Evolutionary conservation across 92 coral and sea anemone genomes (phyloP).

Genomic region (Epizoanthus scotinus): DNA sequence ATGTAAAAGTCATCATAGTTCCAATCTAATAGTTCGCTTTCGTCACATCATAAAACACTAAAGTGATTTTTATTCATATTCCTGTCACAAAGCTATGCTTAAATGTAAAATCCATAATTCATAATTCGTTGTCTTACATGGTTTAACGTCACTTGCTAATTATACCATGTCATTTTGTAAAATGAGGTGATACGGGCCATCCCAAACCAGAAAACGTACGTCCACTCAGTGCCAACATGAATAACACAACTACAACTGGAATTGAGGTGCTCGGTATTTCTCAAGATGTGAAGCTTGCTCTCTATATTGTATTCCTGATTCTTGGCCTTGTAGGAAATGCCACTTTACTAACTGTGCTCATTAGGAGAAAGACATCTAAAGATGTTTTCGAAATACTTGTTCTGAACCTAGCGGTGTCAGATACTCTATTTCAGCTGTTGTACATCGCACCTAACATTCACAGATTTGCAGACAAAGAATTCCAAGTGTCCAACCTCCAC

Average conservation of each 20-base stretch:
- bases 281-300: not conserved
- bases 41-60: too few relatives aligned
- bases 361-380: not conserved
- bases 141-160: too few relatives aligned
- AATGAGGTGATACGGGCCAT: not conserved
- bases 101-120: too few relatives aligned
- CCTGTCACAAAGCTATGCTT: too few relatives aligned
- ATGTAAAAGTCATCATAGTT: too few relatives aligned
- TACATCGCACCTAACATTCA: conserved; percentile 37
- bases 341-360: conserved; percentile 4
- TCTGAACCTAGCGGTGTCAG: conserved; percentile 11
- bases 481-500: conserved; percentile 5
- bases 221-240: not conserved
- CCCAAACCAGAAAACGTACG: not conserved
- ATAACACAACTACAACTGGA: conserved; percentile 7
- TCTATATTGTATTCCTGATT: conserved; percentile 4
- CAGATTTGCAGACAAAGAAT: conserved; percentile 5
- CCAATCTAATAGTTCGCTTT: too few relatives aligned
- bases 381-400: conserved; percentile 39
- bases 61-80: too few relatives aligned
- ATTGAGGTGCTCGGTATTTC: not conserved
- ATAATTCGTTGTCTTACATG: too few relatives aligned
- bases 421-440: conserved; percentile 19
- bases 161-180: too few relatives aligned
- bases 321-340: conserved; percentile 33